Evolutionary conservation across 2,797 vertebrate species (phyloP).

Genomic region (Podarcis lilfordi): DNA sequence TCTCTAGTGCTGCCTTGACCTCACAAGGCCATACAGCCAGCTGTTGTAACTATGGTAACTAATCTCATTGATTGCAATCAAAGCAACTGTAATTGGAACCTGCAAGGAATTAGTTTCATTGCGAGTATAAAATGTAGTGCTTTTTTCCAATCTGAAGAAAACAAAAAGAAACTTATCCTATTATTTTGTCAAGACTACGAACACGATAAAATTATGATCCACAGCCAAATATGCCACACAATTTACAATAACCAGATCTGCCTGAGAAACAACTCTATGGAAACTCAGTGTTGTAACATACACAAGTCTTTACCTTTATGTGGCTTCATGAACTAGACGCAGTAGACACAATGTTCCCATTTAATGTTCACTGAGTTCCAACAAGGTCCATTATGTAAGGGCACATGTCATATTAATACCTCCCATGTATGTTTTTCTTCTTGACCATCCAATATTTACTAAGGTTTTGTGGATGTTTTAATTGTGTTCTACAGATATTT

Average conservation of each 20-base stretch:
- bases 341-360: slow-evolving; percentile 30
- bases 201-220: slow-evolving; percentile 54
- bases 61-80: slow-evolving; percentile 38
- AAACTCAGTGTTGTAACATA: slow-evolving; percentile 50
- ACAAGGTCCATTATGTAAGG: neutral
- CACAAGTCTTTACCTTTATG: slow-evolving; percentile 47
- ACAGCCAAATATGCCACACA: slow-evolving; percentile 53
- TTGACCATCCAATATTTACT: too few relatives aligned
- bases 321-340: slow-evolving; percentile 52
- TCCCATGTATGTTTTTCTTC: neutral
- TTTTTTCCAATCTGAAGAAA: slow-evolving; percentile 9
- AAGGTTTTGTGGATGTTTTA: too few relatives aligned
- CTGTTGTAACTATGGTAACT: neutral
- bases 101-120: slow-evolving; percentile 12
- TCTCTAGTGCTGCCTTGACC: slow-evolving; percentile 21
- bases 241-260: slow-evolving; percentile 54
- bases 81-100: slow-evolving; percentile 5
- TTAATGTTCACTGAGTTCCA: neutral
- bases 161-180: slow-evolving; percentile 45
- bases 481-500: too few relatives aligned
- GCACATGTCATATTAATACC: neutral
- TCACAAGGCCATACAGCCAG: slow-evolving; percentile 31
- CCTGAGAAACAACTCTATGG: slow-evolving; percentile 50
- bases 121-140: slow-evolving; percentile 5
- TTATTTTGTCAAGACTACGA: slow-evolving; percentile 45